phyloP scores from a whole-genome alignment of 2,797 vertebrate genomes.

The Gambusia yucatana region DNA sequence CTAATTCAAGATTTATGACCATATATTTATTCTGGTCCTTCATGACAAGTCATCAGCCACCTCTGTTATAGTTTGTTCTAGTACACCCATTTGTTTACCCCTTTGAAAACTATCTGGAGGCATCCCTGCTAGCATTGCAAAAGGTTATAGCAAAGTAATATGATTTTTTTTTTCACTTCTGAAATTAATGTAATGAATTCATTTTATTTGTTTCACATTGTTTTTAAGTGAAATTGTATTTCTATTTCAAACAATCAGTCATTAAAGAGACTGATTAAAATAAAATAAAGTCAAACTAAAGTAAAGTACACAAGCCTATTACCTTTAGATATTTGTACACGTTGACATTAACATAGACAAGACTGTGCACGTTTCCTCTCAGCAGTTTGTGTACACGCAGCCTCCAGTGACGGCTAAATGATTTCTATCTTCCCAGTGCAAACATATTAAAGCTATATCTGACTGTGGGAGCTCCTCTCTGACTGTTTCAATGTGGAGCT shows the following conservation, averaged over 20 bases:
- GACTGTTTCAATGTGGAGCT: slow-evolving; percentile 49
- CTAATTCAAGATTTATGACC: not conserved
- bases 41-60: not conserved
- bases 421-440: slow-evolving; percentile 60
- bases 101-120: not conserved
- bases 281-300: not conserved
- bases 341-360: slow-evolving; percentile 5
- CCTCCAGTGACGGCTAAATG: slow-evolving; percentile 25
- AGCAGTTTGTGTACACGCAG: slow-evolving; percentile 18
- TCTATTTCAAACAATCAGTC: not conserved
- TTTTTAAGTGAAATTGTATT: not conserved
- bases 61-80: slow-evolving; percentile 44
- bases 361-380: slow-evolving; percentile 21
- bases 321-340: not conserved
- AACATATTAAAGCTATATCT: slow-evolving; percentile 69
- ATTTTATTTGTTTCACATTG: not conserved
- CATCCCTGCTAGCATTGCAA: not conserved
- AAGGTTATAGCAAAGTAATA: not conserved
- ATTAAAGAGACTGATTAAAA: not conserved
- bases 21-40: not conserved
- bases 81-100: not conserved
- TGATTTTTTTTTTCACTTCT: not conserved
- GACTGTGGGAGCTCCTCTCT: slow-evolving; percentile 57
- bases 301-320: not conserved
- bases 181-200: not conserved